Base-by-base conservation (phyloP, 2,888 invertebrate genomes). In the Phytoseiulus persimilis region DNA sequence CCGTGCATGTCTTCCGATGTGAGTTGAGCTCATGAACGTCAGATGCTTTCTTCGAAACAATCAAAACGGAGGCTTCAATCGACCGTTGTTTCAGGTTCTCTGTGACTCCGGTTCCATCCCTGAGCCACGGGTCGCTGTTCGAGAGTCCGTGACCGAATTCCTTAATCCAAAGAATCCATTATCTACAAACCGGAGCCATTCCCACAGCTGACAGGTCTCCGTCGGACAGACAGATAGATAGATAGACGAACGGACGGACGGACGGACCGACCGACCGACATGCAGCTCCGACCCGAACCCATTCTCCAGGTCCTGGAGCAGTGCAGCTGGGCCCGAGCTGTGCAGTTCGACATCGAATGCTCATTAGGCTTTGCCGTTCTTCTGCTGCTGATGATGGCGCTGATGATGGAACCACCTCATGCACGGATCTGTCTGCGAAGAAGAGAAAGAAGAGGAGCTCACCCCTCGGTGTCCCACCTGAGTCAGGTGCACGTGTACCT, bases 41-140 rank as follows among this genome's bases (percentile, higher is more conserved):
- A 28, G 18, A 65, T 65, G 65, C 87, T 28, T 87, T 87, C 87
- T 33, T n/a, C 87, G 87, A 87, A 87, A 87, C 87, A 87, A 87
- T 87, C 87, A 87, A 32, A 23, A 11, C 32, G 6, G 5, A 84
- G 87, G 45, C 87, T 65, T 65, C 65, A 65, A 65, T 65, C 65
- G 18, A 65, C 65, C 65, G 18, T 18, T 65, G 39, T 3, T 28
- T 65, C 65, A 23, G 28, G 23, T 11, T 65, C 28, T 65, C 65
- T 2, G 65, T 65, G 65, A 23, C 65, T 14, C 28, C 18, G 5
- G 65, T 14, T 1, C 18, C 65, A 14, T 6, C 14, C 65, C 65
- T 23, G 18, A 65, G 18, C 65, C 23, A 28, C 65, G 65, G 28
- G 39, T 9, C 9, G 39, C 39, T 39, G 39, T 9, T 39, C 39